phyloP scores from a whole-genome alignment of 2,797 vertebrate species.

The Hydrocynus forskahlii region DNA sequence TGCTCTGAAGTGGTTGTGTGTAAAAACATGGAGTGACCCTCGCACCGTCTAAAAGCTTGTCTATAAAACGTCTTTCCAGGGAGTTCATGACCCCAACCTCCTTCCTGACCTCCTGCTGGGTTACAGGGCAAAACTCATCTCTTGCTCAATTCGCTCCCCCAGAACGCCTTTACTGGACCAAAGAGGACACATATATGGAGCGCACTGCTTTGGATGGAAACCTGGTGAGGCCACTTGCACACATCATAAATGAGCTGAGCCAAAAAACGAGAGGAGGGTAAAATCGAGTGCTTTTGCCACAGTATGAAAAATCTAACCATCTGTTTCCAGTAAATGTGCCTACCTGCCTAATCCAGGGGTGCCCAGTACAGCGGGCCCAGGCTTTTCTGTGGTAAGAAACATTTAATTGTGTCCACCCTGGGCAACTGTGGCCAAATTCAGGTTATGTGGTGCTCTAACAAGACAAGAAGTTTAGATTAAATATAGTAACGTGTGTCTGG shows the following conservation, averaged over 20 bases:
- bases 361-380: background rate
- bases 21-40: constrained; percentile 6
- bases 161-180: constrained; percentile 44
- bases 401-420: no score
- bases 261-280: background rate
- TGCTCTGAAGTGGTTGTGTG: constrained; percentile 7
- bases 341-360: background rate
- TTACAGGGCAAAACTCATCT: constrained; percentile 28
- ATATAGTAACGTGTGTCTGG: no score
- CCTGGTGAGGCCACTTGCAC: background rate
- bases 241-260: constrained; percentile 1
- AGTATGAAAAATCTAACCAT: no score
- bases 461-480: no score
- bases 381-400: no score
- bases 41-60: background rate
- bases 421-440: no score
- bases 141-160: constrained; percentile 9
- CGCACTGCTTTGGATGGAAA: background rate
- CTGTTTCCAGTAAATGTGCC: background rate
- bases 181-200: constrained; percentile 1
- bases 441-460: no score
- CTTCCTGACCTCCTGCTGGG: constrained; percentile 20
- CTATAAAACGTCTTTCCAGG: constrained; percentile 15
- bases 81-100: constrained; percentile 26
- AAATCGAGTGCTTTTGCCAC: background rate